These are phyloP conservation scores for Nipponia nippon DNA, from an alignment of 2,113 vertebrate genomes.

Conservation along the genomic window DNA sequence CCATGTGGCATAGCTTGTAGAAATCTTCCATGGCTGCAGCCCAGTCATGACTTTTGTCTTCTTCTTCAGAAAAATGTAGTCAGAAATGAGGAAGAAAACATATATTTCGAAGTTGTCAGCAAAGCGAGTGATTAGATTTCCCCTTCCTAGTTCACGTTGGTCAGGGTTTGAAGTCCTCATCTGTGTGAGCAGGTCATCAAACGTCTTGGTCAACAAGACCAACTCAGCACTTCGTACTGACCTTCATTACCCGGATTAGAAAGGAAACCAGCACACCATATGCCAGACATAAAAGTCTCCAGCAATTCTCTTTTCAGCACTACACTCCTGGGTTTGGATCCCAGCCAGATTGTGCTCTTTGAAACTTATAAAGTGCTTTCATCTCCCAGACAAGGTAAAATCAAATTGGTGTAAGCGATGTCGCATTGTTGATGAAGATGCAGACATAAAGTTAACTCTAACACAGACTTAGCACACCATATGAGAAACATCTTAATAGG, in stretches of 20 bases:
- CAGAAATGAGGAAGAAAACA: background rate
- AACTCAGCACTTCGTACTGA: slow-evolving; percentile 38
- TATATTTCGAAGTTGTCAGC: background rate
- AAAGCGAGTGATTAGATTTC: background rate
- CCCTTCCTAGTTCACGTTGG: background rate
- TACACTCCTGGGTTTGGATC: slow-evolving; percentile 55
- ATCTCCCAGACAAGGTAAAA: slow-evolving; percentile 65
- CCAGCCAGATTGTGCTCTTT: slow-evolving; percentile 53
- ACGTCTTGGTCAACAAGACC: slow-evolving; percentile 36
- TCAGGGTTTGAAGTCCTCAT: background rate
- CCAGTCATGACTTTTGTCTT: background rate
- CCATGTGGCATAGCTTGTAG: background rate
- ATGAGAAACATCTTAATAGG: slow-evolving; percentile 43
- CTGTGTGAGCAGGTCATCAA: background rate
- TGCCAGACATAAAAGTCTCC: slow-evolving; percentile 51
- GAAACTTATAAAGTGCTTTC: slow-evolving; percentile 70
- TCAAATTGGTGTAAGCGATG: slow-evolving; percentile 62
- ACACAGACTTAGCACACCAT: background rate
- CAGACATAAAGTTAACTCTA: slow-evolving; percentile 34
- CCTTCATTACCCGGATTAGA: slow-evolving; percentile 51
- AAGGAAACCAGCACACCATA: slow-evolving; percentile 51
- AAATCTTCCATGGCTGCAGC: background rate
- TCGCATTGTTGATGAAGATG: slow-evolving; percentile 55
- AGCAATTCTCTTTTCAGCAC: slow-evolving; percentile 45
- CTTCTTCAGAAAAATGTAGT: background rate